Base-by-base conservation (phyloP, 2,888 invertebrate species). In the Bellardia pandia region DNA sequence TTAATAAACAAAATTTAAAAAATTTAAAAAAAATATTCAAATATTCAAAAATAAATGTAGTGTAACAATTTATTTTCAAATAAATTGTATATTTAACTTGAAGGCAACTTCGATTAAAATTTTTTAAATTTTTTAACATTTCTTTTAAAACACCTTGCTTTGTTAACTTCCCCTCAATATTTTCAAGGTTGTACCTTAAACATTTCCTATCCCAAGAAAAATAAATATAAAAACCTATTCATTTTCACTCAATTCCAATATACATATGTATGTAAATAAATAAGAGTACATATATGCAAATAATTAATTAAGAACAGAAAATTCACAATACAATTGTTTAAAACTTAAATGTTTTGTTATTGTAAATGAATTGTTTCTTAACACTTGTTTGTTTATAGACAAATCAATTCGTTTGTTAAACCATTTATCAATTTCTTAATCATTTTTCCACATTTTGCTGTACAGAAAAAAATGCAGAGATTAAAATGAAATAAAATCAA, bases 341-440 rank as follows among this genome's bases (percentile, higher is more conserved):
- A 9, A 9, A 16, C 16, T 58, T 13, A 60, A 60, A 60, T 60
- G 7, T 58, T 16, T 74, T 48, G 62, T 64, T 66, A 23, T 40
- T 56, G n/a, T 42, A 7, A 42, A 72, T 66, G 40, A 69, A 82
- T 51, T 60, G 40, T 53, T 71, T 40, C 1, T 60, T 75, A 69
- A 79, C 60, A 79, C 75, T 75, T 79, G 16, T 53, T 68, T 72
- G 84, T 78, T 58, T 66, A 78, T 78, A 51, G 33, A 53, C 68
- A 78, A 85, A 85, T 74, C 60, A 68, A 76, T 60, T 74, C 53
- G 23, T 23, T 13, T 37, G 60, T 58, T 66, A 48, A 48, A 51
- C 40, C 37, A 69, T 82, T 69, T 74, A 75, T 74, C 74, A 81
- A 45, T 45, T 13, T 75, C 37, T 62, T 76, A 33, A 51, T 56